Evolutionary conservation across 2,888 invertebrate genomes (phyloP), one percentile per base, ranked within the genome.

Genomic region (Mythimna ferrago): DNA sequence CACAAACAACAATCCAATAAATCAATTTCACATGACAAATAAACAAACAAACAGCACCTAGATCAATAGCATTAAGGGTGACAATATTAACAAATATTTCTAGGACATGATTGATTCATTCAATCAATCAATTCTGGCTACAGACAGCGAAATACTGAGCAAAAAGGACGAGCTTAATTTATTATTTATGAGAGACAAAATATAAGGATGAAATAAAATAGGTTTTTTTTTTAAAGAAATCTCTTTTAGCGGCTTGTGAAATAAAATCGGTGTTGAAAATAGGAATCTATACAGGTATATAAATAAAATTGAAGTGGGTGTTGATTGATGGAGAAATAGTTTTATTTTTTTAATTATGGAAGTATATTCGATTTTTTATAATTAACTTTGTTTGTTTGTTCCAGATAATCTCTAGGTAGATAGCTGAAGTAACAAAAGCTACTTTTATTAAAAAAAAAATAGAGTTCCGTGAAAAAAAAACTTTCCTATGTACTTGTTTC

Each of bases 41-140:
- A 48, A 41, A 69, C 53, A 56, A 10, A 57, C 16, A 57, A 57
- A 74, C 64, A 58, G 51, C 35, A 16, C 54, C 38, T 56, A 48
- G 48, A 54, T 77, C 48, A 74, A 61, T 48, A 70, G 26, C 35
- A 70, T 70, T 44, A 61, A 57, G 62, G 26, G 67, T 80, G 67
- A 80, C 67, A 80, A 75, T 75, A 57, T 10, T 9, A 38, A 63
- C 44, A 63, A 53, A 62, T 63, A 75, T 53, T 71, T 35, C 78
- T 71, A 21, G 71, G 62, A 75, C 62, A 63, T 62, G 78, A 75
- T 75, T 77, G 75, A 66, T 74, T 21, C 70, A 56, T 5, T 32
- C 32, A 70, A 77, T 75, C 78, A 69, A 75, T 77, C 74, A 75
- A 78, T 53, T 35, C n/a, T 70, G 26, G 26, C 32, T 26, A 44